Percentiles rank a stretch among this genome's conserved stretches.
Evolutionary conservation across 1,140 invertebrate species (phyloP).

Genomic region (Calephelis nemesis): DNA sequence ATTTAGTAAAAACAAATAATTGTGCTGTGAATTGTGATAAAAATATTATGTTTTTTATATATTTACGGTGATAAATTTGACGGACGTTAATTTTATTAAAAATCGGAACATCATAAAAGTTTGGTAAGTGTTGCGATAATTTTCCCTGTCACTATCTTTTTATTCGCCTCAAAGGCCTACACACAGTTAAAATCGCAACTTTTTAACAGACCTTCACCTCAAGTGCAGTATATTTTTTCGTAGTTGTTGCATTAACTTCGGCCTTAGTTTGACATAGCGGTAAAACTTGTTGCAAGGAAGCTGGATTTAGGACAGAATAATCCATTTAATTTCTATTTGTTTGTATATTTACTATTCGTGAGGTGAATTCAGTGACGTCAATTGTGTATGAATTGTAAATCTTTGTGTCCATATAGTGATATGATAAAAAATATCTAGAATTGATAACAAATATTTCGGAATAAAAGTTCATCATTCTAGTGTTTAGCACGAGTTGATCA

Average conservation of each 20-base stretch:
- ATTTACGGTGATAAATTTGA: conserved; percentile 56
- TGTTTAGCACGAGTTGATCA: neutral
- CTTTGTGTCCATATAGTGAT: conserved; percentile 56
- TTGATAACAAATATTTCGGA: conserved; percentile 46
- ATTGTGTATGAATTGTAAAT: conserved; percentile 51
- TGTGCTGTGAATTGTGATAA: conserved; percentile 59
- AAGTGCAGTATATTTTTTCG: conserved; percentile 19
- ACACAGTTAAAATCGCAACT: conserved; percentile 40
- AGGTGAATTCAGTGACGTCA: conserved; percentile 60
- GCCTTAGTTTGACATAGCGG: conserved; percentile 41
- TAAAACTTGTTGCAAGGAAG: conserved; percentile 40
- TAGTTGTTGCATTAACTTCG: conserved; percentile 26
- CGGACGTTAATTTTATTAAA: conserved; percentile 1
- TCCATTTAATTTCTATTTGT: conserved; percentile 48
- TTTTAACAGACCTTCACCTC: conserved; percentile 45
- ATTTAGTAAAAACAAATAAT: conserved; percentile 55
- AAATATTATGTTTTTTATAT: conserved; percentile 67
- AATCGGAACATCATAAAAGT: conserved; percentile 47
- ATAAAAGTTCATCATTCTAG: conserved; percentile 20
- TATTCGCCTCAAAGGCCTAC: conserved; percentile 46
- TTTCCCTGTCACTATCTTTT: conserved; percentile 61
- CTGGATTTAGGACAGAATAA: conserved; percentile 53
- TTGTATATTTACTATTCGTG: conserved; percentile 47
- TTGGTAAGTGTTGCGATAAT: conserved; percentile 73
- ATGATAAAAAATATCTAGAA: conserved; percentile 68